Evolutionary conservation across 2,797 vertebrate genomes (phyloP), one percentile per base, ranked within the genome.

Genomic region (Glossophaga mutica): DNA sequence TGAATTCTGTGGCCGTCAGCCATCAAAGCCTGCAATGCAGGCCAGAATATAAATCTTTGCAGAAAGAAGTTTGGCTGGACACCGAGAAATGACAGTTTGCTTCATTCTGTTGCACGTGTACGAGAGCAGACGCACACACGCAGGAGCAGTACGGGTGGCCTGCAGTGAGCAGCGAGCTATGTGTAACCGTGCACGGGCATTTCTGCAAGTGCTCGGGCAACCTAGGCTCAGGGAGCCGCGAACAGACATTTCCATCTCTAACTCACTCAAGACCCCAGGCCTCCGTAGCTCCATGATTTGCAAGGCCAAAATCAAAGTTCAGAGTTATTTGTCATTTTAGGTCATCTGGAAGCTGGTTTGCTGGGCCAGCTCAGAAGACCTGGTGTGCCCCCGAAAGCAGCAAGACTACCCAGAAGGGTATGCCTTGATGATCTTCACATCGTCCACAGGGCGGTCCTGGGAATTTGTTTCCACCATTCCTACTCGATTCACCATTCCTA

Each of bases 401-500:
- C 62, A 14, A 8, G 14, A 79, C 96, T 98, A 98, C 7, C 97
- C 98, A 0, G 98, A 98, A 14, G 99, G 98, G 98, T 88, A 98
- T 0, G 99, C 98, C 98, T 99, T 99, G 86, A 99, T 86, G 87
- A 99, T 99, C 98, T 99, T 99, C 77, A 99, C 99, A 14, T 99
- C 99, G 0, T 99, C 99, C 0, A 98, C 97, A 2, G 99, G 99
- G 6, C 99, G 99, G 98, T 99, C 99, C 98, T 99, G 99, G 55
- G 98, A 97, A 78, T 99, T 99, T 2, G 99, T 99, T 96, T 99
- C 99, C 94, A 99, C 99, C 99, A 99, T 99, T 78, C 99, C 99
- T 19, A 99, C 98, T 32, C 99, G 98, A 92, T 99, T 99, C 90
- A 99, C 98, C 87, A 99, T 98, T 2, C 98, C 98, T 29, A 99